Percentiles rank a stretch among this genome's conserved stretches.
Evolutionary conservation across 30 jellyfish, hydroid and myxozoan genomes (phyloP).

Genomic region (Aurelia aurita complex sp. Pacific): DNA sequence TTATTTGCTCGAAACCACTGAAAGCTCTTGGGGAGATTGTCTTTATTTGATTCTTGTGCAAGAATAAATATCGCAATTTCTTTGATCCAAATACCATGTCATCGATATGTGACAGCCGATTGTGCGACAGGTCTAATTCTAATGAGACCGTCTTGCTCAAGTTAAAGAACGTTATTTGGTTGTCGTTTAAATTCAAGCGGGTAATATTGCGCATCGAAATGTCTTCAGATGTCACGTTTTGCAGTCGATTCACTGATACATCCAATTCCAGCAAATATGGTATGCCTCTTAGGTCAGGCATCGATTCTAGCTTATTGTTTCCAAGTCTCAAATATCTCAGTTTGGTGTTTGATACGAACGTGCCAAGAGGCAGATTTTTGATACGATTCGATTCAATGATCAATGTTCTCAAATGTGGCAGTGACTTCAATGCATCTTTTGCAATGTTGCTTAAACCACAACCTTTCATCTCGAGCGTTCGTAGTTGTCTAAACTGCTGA

Average conservation of each 20-base stretch:
- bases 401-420: neutral
- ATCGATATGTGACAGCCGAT: neutral
- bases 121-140: conserved; percentile 14
- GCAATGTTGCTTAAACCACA: conserved; percentile 9
- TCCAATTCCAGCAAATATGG: neutral
- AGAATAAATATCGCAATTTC: too few relatives aligned
- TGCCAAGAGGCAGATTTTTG: neutral
- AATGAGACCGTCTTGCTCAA: neutral
- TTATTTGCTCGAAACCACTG: neutral
- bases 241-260: neutral
- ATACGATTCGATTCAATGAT: neutral
- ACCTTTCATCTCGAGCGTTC: neutral
- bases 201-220: neutral
- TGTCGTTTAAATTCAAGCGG: neutral
- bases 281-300: conserved; percentile 14
- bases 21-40: conserved; percentile 33
- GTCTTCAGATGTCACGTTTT: neutral
- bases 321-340: neutral
- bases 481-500: too few relatives aligned
- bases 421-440: neutral
- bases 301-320: neutral
- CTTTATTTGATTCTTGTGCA: conserved; percentile 14
- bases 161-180: conserved; percentile 2
- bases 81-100: too few relatives aligned
- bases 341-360: neutral